Evolutionary conservation across 2,113 vertebrate genomes (phyloP).

Genomic region (Coreoperca whiteheadi): DNA sequence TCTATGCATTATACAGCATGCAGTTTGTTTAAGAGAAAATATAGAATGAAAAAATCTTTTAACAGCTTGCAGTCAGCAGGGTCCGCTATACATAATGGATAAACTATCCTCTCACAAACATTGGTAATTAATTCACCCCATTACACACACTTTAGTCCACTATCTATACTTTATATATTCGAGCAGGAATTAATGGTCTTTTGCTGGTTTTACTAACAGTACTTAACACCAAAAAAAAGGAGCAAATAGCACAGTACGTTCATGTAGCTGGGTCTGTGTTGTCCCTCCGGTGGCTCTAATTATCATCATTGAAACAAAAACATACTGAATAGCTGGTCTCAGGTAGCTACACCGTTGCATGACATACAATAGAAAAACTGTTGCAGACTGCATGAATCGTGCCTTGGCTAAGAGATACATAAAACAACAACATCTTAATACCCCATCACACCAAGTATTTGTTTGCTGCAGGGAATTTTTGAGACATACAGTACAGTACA

Average conservation of each 20-base stretch:
- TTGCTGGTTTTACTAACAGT: slow-evolving; percentile 67
- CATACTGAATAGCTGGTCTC: slow-evolving; percentile 64
- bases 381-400: slow-evolving; percentile 72
- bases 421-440: slow-evolving; percentile 67
- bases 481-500: slow-evolving; percentile 68
- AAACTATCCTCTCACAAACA: slow-evolving; percentile 30
- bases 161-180: slow-evolving; percentile 51
- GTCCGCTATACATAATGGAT: slow-evolving; percentile 42
- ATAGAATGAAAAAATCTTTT: slow-evolving; percentile 20
- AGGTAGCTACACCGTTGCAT: slow-evolving; percentile 62
- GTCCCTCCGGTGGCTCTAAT: slow-evolving; percentile 36
- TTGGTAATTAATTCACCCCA: slow-evolving; percentile 45
- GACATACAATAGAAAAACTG: slow-evolving; percentile 68
- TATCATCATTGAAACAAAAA: slow-evolving; percentile 42
- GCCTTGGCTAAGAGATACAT: slow-evolving; percentile 81
- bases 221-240: slow-evolving; percentile 30
- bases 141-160: slow-evolving; percentile 34
- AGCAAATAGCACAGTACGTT: slow-evolving; percentile 40
- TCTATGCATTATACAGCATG: slow-evolving; percentile 54
- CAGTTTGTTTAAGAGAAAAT: slow-evolving; percentile 52
- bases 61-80: slow-evolving; percentile 51
- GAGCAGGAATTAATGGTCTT: slow-evolving; percentile 50
- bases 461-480: slow-evolving; percentile 57
- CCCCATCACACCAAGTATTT: slow-evolving; percentile 60
- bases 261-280: slow-evolving; percentile 34